These are phyloP conservation scores for Geopemphigus sp. DNA, from an alignment of 1,140 invertebrate species.

Conservation along the genomic window DNA sequence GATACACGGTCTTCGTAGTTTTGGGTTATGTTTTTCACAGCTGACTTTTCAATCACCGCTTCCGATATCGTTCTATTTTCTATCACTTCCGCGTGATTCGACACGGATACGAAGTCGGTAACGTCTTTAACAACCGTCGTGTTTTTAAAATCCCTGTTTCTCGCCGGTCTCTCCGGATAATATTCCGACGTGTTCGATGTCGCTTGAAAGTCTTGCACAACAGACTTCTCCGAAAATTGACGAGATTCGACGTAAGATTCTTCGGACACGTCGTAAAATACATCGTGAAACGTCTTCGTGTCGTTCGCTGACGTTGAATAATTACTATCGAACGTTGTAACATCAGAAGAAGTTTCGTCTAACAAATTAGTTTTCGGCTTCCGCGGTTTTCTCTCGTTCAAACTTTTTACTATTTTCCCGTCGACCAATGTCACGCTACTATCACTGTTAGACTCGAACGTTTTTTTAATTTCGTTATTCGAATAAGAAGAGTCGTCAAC, in stretches of 20 bases:
- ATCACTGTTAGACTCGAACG: neutral
- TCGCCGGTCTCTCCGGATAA: neutral
- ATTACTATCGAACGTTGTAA: neutral
- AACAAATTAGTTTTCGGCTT: neutral
- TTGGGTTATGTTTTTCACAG: neutral
- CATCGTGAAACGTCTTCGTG: neutral
- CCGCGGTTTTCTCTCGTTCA: neutral
- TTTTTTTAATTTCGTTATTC: neutral
- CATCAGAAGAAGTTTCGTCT: neutral
- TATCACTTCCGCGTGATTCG: neutral
- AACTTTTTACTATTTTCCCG: neutral
- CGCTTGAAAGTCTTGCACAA: conserved; percentile 21
- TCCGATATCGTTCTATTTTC: neutral
- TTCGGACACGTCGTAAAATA: conserved; percentile 3
- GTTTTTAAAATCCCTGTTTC: neutral
- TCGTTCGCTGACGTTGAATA: neutral
- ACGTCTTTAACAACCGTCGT: neutral
- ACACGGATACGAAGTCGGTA: neutral
- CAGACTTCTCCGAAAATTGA: conserved; percentile 18
- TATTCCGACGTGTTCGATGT: conserved; percentile 24
- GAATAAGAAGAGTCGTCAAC: neutral
- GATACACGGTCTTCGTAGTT: conserved; percentile 17
- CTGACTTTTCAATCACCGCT: neutral
- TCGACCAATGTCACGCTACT: neutral
- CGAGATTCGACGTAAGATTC: conserved; percentile 18